Evolutionary conservation across 2,797 vertebrate genomes (phyloP).

Genomic region (Ambastaia sidthimunki): DNA sequence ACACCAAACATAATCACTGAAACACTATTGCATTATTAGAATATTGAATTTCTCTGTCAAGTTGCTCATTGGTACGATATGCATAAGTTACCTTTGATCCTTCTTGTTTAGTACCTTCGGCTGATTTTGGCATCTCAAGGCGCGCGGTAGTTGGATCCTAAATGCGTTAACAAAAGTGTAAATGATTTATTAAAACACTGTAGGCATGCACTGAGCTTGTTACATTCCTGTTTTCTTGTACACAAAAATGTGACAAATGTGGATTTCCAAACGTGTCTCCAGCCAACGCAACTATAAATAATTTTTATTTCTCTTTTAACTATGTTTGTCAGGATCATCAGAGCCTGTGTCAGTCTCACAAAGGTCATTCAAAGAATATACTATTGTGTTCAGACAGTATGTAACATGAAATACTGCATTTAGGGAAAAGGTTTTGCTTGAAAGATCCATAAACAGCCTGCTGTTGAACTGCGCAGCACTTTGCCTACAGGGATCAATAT

Average conservation of each 20-base stretch:
- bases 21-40: not conserved
- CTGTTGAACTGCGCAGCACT: slow-evolving; percentile 13
- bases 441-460: not conserved
- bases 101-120: not conserved
- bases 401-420: slow-evolving; percentile 16
- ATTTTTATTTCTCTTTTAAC: not conserved
- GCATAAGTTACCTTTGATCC: not conserved
- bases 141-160: not conserved
- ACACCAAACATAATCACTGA: not conserved
- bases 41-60: not conserved
- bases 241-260: not conserved
- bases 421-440: slow-evolving; percentile 20
- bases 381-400: not conserved
- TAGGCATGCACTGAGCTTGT: not conserved
- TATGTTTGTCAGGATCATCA: not conserved
- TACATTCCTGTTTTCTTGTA: not conserved
- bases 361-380: slow-evolving; percentile 8
- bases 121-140: not conserved
- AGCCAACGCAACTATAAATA: not conserved
- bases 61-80: not conserved
- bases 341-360: not conserved
- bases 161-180: not conserved
- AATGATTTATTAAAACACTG: not conserved
- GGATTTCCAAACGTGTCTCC: not conserved
- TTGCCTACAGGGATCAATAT: slow-evolving; percentile 26